phyloP scores from a whole-genome alignment of 2,797 vertebrate species.

The Manis crassicaudata region DNA sequence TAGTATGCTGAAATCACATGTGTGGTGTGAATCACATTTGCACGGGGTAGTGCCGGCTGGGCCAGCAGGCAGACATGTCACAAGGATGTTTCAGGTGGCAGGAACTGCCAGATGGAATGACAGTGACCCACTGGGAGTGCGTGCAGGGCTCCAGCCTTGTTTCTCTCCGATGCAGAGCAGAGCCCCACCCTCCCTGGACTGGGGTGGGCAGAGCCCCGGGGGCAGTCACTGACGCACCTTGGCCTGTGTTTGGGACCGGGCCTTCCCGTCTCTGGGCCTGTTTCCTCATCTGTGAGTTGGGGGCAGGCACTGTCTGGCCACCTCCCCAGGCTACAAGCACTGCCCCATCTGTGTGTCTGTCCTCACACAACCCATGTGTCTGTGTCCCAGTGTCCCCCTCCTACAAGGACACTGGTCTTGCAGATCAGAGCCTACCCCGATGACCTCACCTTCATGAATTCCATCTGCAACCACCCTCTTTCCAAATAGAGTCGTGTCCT shows the following conservation, averaged over 20 bases:
- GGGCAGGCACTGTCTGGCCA: too few species aligned
- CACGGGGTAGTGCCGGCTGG: rapidly evolving
- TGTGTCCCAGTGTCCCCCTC: not conserved
- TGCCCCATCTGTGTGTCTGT: not conserved
- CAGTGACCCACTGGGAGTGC: rapidly evolving
- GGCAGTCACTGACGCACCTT: rapidly evolving
- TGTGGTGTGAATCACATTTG: rapidly evolving
- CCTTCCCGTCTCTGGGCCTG: not conserved
- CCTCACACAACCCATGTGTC: rapidly evolving
- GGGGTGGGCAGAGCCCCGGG: not conserved
- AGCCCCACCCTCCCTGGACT: not conserved
- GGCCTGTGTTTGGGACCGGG: not conserved
- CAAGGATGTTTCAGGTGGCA: rapidly evolving
- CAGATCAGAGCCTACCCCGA: not conserved
- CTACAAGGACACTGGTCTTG: not conserved
- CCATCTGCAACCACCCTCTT: not conserved
- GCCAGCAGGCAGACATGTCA: not conserved
- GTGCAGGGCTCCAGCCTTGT: rapidly evolving
- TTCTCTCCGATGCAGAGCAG: not conserved
- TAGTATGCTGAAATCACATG: rapidly evolving
- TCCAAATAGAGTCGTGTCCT: not conserved
- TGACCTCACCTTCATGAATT: not conserved
- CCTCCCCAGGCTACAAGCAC: not conserved
- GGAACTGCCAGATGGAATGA: rapidly evolving
- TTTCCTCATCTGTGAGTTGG: not conserved